These are phyloP conservation scores for Drosophila nasuta DNA, from an alignment of 1,140 invertebrate genomes.

Conservation along the genomic window DNA sequence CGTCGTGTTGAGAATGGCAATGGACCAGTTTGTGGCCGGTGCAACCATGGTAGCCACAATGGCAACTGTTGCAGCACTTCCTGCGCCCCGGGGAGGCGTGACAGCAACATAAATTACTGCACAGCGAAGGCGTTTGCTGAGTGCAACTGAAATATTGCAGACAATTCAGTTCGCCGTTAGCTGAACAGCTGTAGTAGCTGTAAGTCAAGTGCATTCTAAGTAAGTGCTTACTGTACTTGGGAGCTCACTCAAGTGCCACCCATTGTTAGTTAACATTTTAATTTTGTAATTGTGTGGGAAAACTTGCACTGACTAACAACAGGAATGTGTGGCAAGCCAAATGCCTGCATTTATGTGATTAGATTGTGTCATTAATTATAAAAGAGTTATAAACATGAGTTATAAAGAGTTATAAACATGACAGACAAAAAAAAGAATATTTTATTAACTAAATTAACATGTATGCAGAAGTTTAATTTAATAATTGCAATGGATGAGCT, in stretches of 20 bases:
- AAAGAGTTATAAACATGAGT: too few species aligned
- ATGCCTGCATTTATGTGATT: neutral
- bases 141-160: conserved; percentile 43
- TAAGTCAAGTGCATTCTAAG: conserved; percentile 13
- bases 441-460: too few species aligned
- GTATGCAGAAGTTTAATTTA: too few species aligned
- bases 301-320: neutral
- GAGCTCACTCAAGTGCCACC: neutral
- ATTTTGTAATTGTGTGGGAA: conserved; percentile 15
- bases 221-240: conserved; percentile 25
- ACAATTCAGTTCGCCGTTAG: conserved; percentile 38
- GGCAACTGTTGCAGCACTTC: conserved; percentile 58
- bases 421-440: too few species aligned
- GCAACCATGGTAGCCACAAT: conserved; percentile 28
- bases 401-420: too few species aligned
- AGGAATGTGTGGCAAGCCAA: neutral
- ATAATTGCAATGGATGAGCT: too few species aligned
- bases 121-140: conserved; percentile 15
- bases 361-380: neutral
- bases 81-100: conserved; percentile 41
- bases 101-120: conserved; percentile 50
- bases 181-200: conserved; percentile 18
- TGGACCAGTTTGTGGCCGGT: conserved; percentile 21
- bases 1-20: conserved; percentile 4
- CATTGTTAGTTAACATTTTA: conserved; percentile 27